phyloP scores from a whole-genome alignment of 2,113 vertebrate genomes.

The Mesitornis unicolor region DNA sequence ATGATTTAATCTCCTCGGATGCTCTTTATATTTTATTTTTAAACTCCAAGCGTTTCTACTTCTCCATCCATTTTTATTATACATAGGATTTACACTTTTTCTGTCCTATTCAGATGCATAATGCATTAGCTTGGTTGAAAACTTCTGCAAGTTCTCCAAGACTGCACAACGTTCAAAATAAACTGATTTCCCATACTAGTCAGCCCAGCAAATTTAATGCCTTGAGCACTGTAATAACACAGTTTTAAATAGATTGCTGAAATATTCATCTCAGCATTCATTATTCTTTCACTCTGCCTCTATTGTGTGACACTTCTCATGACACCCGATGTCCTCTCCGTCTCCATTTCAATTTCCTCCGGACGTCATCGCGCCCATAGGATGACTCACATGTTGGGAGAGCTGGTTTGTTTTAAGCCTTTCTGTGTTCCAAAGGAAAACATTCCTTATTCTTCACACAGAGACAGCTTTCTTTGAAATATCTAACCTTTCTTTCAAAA shows the following conservation, averaged over 20 bases:
- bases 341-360: not conserved
- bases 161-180: slow-evolving; percentile 27
- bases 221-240: slow-evolving; percentile 47
- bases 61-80: not conserved
- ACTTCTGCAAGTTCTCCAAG: slow-evolving; percentile 35
- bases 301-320: not conserved
- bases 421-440: not conserved
- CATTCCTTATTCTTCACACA: not conserved
- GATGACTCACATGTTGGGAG: not conserved
- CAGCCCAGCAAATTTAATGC: slow-evolving; percentile 50
- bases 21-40: slow-evolving; percentile 25
- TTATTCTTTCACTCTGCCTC: slow-evolving; percentile 12
- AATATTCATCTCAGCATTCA: slow-evolving; percentile 38
- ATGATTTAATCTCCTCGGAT: not conserved
- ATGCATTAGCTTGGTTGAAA: slow-evolving; percentile 29
- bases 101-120: slow-evolving; percentile 22
- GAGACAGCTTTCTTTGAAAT: not conserved
- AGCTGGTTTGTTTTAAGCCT: not conserved
- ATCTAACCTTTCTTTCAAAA: not conserved
- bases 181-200: slow-evolving; percentile 47
- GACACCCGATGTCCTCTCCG: not conserved
- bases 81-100: not conserved
- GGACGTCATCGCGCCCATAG: not conserved
- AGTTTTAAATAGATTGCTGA: slow-evolving; percentile 50
- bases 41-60: not conserved